Evolutionary conservation across 2,113 vertebrate species (phyloP), one percentile per base, ranked within the genome.

Genomic region (Hippolais icterina): DNA sequence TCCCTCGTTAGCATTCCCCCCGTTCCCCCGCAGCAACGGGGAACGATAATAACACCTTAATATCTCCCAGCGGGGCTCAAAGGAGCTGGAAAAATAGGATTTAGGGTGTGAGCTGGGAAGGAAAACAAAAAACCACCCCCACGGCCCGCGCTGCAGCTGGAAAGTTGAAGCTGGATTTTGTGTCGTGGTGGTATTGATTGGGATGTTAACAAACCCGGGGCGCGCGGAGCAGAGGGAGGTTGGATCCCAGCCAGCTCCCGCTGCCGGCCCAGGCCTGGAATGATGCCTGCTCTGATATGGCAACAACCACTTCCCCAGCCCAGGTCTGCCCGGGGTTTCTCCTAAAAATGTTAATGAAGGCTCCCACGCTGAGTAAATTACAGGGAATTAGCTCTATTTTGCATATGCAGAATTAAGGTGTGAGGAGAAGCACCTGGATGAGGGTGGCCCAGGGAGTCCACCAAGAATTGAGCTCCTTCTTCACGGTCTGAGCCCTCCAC

Each of bases 11-110:
- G 89, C 86, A 90, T 94, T 85, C 54, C 3, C 50, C 49, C 71
- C 46, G 2, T 76, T 90, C 83, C 87, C 54, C 87, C 21, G 22
- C 31, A 2, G 63, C 93, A 71, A 72, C 4, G 1, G 76, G 72
- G 84, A 93, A 53, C 6, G 35, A 78, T 69, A 93, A 93, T 89
- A 91, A 83, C 46, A 93, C 90, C 79, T 96, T 92, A 90, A 88
- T 89, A 86, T 57, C 35, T 80, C 86, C 71, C 86, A 88, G 94
- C 33, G 1, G 90, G 84, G 68, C 85, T 93, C 69, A 78, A 81
- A 93, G 47, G 79, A 71, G 57, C 44, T 77, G 88, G 64, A 83
- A 93, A 96, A 93, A 86, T 22, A 77, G 72, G 90, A 83, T 90
- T 95, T 89, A 74, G 72, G 83, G 86, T 63, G 68, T 1, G 7